phyloP scores from a whole-genome alignment of 1,140 invertebrate genomes.

The honey bee (Apis mellifera) region Amel_HAv3.1 CM009933.2:11848501-11849000 shows the following conservation, averaged over 20 bases:
- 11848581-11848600: neutral
- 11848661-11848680: constrained; percentile 85
- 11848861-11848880: neutral
- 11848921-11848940: neutral
- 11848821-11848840: constrained; percentile 9
- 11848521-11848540: constrained; percentile 83
- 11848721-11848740: constrained; percentile 82
- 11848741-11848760: constrained; percentile 82
- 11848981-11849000: neutral
- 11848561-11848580: constrained; percentile 80
- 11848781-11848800: constrained; percentile 84
- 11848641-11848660: constrained; percentile 80
- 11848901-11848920: constrained; percentile 51
- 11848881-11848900: neutral
- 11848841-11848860: constrained; percentile 43
- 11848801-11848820: constrained; percentile 83
- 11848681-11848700: constrained; percentile 85
- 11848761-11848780: constrained; percentile 86
- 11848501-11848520: constrained; percentile 81
- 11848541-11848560: constrained; percentile 83
- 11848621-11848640: neutral
- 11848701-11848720: constrained; percentile 83
- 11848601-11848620: neutral
- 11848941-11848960: neutral
- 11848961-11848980: neutral